Conservation (phyloP, 2,888 invertebrate genomes). For the Thereva unica region DNA sequence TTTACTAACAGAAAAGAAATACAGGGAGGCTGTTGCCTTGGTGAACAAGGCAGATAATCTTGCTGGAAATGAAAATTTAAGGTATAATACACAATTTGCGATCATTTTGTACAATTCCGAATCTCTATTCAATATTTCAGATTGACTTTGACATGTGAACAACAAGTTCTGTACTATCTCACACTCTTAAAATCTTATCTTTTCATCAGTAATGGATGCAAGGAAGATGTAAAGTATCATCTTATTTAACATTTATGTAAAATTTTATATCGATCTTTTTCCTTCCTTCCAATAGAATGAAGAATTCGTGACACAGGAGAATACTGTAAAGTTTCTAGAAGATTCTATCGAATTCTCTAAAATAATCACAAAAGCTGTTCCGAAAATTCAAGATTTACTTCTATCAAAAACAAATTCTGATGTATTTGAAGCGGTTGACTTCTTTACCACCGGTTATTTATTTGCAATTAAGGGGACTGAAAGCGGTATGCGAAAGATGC, state of each 20-base stretch:
- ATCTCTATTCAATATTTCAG: background rate
- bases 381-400: constrained; percentile 73
- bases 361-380: constrained; percentile 57
- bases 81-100: constrained; percentile 41
- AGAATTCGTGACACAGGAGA: constrained; percentile 64
- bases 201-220: constrained; percentile 51
- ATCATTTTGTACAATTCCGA: background rate
- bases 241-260: background rate
- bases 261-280: background rate
- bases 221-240: constrained; percentile 50
- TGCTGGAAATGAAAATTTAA: constrained; percentile 52
- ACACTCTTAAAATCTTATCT: constrained; percentile 54
- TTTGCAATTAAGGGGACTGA: constrained; percentile 77
- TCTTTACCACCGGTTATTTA: constrained; percentile 79
- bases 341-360: constrained; percentile 64
- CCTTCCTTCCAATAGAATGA: constrained; percentile 54
- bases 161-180: constrained; percentile 53
- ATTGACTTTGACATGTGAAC: constrained; percentile 46
- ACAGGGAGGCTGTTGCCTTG: constrained; percentile 51
- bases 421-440: constrained; percentile 85
- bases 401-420: constrained; percentile 76
- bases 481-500: constrained; percentile 74
- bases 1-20: constrained; percentile 51
- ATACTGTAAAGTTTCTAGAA: constrained; percentile 72
- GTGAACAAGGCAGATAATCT: constrained; percentile 53